These are phyloP conservation scores for Actinostola sp. DNA, from an alignment of 92 coral and sea anemone species.

Conservation along the genomic window DNA sequence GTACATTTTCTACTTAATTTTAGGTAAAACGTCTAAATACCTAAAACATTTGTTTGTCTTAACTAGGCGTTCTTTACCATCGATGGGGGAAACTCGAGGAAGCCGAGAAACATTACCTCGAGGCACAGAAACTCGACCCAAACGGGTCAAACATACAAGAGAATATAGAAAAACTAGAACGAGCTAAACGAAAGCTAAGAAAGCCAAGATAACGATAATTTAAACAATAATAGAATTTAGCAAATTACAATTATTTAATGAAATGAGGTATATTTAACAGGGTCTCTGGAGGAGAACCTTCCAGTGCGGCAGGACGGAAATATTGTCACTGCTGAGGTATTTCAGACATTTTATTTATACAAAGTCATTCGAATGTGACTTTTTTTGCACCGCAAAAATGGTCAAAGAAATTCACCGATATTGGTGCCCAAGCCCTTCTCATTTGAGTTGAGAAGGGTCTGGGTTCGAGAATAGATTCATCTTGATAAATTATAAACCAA, in stretches of 20 bases:
- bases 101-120: conserved; percentile 62
- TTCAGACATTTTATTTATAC: background rate
- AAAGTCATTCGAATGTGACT: too few relatives aligned
- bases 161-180: conserved; percentile 72
- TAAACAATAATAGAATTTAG: background rate
- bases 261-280: background rate
- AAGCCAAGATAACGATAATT: conserved; percentile 3
- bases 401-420: too few relatives aligned
- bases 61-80: conserved; percentile 86
- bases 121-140: conserved; percentile 75
- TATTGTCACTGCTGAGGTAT: background rate
- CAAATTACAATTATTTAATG: background rate
- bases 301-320: background rate
- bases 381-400: too few relatives aligned
- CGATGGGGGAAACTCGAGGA: conserved; percentile 87
- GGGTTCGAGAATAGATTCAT: too few relatives aligned
- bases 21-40: too few relatives aligned
- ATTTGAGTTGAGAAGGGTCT: too few relatives aligned
- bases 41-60: background rate
- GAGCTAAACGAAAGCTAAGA: conserved; percentile 42
- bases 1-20: too few relatives aligned
- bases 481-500: too few relatives aligned
- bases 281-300: background rate
- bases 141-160: conserved; percentile 67
- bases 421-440: too few relatives aligned